phyloP scores from a whole-genome alignment of 2,888 invertebrate species.

The Tiliacea citrago region DNA sequence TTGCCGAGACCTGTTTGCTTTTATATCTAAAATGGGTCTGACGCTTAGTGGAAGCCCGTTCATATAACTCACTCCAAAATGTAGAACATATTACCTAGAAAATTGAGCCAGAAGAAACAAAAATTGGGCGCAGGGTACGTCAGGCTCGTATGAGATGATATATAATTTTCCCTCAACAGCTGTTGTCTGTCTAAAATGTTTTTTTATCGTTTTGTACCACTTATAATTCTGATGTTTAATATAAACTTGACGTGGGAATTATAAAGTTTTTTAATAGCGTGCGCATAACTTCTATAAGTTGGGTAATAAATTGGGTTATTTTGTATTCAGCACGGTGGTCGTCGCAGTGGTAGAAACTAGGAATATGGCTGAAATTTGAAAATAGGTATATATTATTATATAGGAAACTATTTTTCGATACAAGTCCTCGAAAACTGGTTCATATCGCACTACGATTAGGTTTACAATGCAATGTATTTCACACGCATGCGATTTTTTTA shows the following conservation, averaged over 20 bases:
- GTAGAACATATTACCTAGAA: slow-evolving; percentile 21
- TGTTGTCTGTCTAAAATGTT: background rate
- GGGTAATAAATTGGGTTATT: background rate
- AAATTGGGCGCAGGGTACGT: slow-evolving; percentile 14
- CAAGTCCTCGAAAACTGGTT: too few species aligned
- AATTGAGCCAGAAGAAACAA: slow-evolving; percentile 3
- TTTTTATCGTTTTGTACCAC: background rate
- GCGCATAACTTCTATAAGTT: background rate
- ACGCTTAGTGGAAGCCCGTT: slow-evolving; percentile 3
- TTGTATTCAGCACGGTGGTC: background rate
- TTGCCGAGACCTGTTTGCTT: slow-evolving; percentile 32
- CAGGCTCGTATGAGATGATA: background rate
- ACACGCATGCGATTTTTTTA: too few species aligned
- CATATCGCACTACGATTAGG: too few species aligned
- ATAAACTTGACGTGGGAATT: background rate
- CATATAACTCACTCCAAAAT: slow-evolving; percentile 21
- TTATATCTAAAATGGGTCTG: slow-evolving; percentile 32
- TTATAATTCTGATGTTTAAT: background rate
- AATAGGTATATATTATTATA: background rate
- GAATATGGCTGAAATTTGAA: background rate
- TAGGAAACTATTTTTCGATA: too few species aligned
- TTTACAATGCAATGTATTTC: too few species aligned
- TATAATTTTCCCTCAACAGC: background rate
- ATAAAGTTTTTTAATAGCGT: background rate
- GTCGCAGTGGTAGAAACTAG: background rate